Evolutionary conservation across 2,888 invertebrate species (phyloP).

Genomic region (Synanthedon vespiformis): DNA sequence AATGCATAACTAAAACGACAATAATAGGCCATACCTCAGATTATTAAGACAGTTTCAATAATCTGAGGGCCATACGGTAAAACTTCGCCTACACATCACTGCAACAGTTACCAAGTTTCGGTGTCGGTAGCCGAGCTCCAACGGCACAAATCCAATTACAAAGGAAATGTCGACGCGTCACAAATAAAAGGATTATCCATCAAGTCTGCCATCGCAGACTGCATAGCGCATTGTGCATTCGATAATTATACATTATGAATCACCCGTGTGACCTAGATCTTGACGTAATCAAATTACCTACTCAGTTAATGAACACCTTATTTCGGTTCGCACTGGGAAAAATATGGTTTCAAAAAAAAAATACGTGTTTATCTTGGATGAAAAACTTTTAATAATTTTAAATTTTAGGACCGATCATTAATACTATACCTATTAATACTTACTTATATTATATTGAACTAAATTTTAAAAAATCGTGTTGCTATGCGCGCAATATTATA

Average conservation of each 20-base stretch:
- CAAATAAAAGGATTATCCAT: conserved; percentile 29
- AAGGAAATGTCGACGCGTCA: conserved; percentile 30
- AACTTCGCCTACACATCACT: not conserved
- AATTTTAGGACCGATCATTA: no score
- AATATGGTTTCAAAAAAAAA: no score
- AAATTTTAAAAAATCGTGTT: no score
- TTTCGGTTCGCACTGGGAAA: no score
- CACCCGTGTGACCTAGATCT: conserved; percentile 21
- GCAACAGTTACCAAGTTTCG: not conserved
- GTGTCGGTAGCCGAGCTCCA: not conserved
- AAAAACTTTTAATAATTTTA: no score
- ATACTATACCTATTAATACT: no score
- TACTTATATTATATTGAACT: no score
- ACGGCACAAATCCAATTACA: conserved; percentile 39
- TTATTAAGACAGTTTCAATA: no score
- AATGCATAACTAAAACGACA: no score
- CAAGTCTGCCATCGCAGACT: conserved; percentile 16
- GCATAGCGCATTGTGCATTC: conserved; percentile 10
- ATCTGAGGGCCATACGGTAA: not conserved
- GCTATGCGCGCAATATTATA: no score
- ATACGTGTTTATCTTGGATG: no score
- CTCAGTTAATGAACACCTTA: not conserved
- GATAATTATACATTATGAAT: conserved; percentile 16
- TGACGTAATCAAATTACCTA: conserved; percentile 1
- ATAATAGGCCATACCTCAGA: no score